A percentile compares a stretch with the other conserved stretches of the same genome.
These are phyloP conservation scores for Echeneis naucrates DNA, from an alignment of 2,797 vertebrate genomes.

Conservation along the genomic window DNA sequence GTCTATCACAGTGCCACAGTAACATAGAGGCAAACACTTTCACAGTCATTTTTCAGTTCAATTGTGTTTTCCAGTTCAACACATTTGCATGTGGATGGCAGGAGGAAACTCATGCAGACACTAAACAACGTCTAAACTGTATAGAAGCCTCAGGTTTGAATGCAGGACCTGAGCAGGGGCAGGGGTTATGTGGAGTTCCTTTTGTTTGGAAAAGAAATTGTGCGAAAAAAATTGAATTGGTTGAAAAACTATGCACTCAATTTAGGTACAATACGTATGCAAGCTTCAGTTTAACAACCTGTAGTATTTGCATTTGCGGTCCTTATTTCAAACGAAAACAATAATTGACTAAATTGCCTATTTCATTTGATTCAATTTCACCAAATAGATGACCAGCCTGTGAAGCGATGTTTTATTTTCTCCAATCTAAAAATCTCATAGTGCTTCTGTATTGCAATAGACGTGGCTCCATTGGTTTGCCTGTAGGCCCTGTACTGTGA, in stretches of 20 bases:
- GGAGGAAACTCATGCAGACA: background rate
- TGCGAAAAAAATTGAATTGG: background rate
- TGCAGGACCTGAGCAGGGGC: background rate
- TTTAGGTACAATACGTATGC: background rate
- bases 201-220: too few relatives aligned
- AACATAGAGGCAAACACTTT: background rate
- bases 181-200: too few relatives aligned
- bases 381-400: background rate
- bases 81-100: background rate
- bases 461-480: background rate
- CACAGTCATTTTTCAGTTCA: background rate
- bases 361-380: background rate
- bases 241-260: too few relatives aligned
- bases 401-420: background rate
- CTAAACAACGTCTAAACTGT: constrained; percentile 3
- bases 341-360: background rate
- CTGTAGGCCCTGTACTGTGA: background rate
- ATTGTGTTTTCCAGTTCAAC: background rate
- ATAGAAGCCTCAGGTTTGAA: background rate
- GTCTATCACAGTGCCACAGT: background rate
- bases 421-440: background rate
- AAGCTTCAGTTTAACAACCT: background rate
- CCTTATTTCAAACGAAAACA: background rate
- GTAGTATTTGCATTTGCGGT: background rate
- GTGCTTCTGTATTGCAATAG: background rate